Evolutionary conservation across 2,888 invertebrate genomes (phyloP).

Genomic region (Ceriagrion tenellum): DNA sequence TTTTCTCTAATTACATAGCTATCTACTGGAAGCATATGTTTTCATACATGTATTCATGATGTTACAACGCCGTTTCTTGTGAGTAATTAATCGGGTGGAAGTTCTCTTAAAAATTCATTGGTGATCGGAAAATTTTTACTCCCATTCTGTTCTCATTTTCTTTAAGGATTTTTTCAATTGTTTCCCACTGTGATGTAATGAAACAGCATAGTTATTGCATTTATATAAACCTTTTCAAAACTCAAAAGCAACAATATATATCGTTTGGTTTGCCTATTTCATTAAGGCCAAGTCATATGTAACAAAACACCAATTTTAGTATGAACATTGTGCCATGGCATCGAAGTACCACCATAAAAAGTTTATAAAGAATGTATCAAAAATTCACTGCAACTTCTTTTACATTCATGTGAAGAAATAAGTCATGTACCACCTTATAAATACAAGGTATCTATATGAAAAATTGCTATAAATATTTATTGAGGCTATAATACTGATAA

Average conservation of each 20-base stretch:
- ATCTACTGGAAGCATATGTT: conserved; percentile 60
- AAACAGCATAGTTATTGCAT: conserved; percentile 46
- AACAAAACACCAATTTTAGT: conserved; percentile 45
- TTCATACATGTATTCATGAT: conserved; percentile 44
- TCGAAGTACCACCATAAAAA: conserved; percentile 16
- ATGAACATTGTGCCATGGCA: conserved; percentile 61
- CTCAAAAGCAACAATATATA: conserved; percentile 7
- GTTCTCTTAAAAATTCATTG: background rate
- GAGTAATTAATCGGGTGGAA: background rate
- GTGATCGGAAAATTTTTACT: background rate
- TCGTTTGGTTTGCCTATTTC: conserved; percentile 16
- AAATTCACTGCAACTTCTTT: conserved; percentile 49
- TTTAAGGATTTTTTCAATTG: background rate
- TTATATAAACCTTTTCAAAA: conserved; percentile 39
- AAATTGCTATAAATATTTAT: conserved; percentile 60
- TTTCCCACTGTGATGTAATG: background rate
- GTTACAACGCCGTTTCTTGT: conserved; percentile 31
- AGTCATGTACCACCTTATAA: conserved; percentile 42
- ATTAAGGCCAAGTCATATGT: background rate
- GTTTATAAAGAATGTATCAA: conserved; percentile 63
- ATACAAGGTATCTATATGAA: conserved; percentile 53
- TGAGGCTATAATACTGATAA: conserved; percentile 65
- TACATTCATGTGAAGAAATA: conserved; percentile 55
- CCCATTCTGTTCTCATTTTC: background rate
- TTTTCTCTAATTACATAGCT: conserved; percentile 19